Evolutionary conservation across 2,888 invertebrate genomes (phyloP).

Genomic region (Digitonthophagus gazella): DNA sequence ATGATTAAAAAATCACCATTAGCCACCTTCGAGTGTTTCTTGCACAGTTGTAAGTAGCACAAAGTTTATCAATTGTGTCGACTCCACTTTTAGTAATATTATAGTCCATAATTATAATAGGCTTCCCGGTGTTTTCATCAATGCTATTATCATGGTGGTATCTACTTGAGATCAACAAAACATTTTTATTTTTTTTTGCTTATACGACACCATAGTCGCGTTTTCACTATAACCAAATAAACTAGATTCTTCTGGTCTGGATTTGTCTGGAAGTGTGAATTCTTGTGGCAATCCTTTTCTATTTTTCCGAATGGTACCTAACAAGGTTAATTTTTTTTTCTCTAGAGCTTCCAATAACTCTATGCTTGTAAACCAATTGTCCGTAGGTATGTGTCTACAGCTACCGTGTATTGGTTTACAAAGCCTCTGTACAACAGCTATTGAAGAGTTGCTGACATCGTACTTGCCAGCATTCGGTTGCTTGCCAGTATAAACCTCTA

Average conservation of each 20-base stretch:
- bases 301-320: slow-evolving; percentile 23
- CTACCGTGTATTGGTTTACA: slow-evolving; percentile 2
- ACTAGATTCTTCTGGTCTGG: slow-evolving; percentile 5
- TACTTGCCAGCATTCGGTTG: slow-evolving; percentile 18
- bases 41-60: slow-evolving; percentile 33
- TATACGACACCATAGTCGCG: slow-evolving; percentile 32
- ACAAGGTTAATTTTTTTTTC: slow-evolving; percentile 7
- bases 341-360: slow-evolving; percentile 17
- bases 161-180: slow-evolving; percentile 33
- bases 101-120: slow-evolving; percentile 33
- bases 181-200: slow-evolving; percentile 36
- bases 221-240: slow-evolving; percentile 13
- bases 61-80: slow-evolving; percentile 35
- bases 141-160: slow-evolving; percentile 34
- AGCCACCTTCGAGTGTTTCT: slow-evolving; percentile 36
- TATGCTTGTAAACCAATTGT: too few relatives aligned
- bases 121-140: slow-evolving; percentile 35
- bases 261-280: background rate
- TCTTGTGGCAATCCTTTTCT: slow-evolving; percentile 20
- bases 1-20: slow-evolving; percentile 29
- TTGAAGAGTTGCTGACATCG: slow-evolving; percentile 8
- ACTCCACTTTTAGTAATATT: slow-evolving; percentile 25
- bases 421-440: slow-evolving; percentile 11
- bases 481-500: slow-evolving; percentile 23
- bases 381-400: slow-evolving; percentile 14